A percentile compares a stretch with the other conserved stretches of the same genome.
These are phyloP conservation scores for Beroe forskalii DNA, from an alignment of 37 sponge, comb jelly and placozoan species.

Conservation along the genomic window DNA sequence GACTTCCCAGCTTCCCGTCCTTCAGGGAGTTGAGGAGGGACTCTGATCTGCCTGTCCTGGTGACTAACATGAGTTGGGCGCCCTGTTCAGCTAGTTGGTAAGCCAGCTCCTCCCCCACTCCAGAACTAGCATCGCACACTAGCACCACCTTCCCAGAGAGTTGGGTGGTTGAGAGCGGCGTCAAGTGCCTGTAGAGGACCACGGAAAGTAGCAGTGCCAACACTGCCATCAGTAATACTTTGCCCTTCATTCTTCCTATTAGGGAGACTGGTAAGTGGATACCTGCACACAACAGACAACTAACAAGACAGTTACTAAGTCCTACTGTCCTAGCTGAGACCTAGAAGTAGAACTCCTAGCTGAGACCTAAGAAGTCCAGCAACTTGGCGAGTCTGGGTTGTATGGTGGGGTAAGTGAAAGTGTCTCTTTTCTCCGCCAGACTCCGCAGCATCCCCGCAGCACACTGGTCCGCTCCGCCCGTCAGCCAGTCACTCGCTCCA, in stretches of 20 bases:
- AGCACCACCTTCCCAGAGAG: background rate
- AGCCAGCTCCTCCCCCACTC: slow-evolving; percentile 36
- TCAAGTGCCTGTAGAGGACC: background rate
- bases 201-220: background rate
- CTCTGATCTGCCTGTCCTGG: slow-evolving; percentile 37
- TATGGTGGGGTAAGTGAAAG: background rate
- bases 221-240: too few species aligned
- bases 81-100: slow-evolving; percentile 17
- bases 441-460: background rate
- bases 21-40: slow-evolving; percentile 10
- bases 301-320: too few species aligned
- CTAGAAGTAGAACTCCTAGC: too few species aligned
- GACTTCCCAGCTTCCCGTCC: background rate
- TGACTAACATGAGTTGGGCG: background rate
- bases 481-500: background rate
- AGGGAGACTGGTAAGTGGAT: too few species aligned
- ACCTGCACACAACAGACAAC: too few species aligned
- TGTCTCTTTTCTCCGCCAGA: background rate
- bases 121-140: slow-evolving; percentile 17
- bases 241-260: too few species aligned
- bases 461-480: background rate
- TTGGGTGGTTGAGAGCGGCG: background rate
- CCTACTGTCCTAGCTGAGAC: too few species aligned
- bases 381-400: background rate
- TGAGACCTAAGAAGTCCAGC: background rate